Base-by-base conservation (phyloP, 1,140 invertebrate species). In the Lutraria rhynchaena region DNA sequence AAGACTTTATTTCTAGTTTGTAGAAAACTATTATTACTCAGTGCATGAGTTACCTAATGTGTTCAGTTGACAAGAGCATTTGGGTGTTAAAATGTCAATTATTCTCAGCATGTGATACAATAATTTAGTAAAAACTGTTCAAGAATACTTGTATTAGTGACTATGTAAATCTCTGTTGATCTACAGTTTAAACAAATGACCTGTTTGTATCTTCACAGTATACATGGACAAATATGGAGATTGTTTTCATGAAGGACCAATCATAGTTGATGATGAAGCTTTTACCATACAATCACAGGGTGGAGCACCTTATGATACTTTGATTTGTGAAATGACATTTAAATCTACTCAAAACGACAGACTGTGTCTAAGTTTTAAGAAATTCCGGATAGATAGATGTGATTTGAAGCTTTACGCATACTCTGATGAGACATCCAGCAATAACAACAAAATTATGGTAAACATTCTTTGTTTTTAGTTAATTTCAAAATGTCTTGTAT, bases 141-240 rank as follows among this genome's bases (percentile, higher is more conserved):
- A 41, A 7, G 5, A 41, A 7, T 41, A 41, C 15, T 5, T 5
- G 15, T 41, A 15, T 15, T 41, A 41, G 15, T 41, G 37, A 41
- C 5, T 15, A 41, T 41, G 37, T 41, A 7, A 7, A 41, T 7
- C 15, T 15, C 15, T 41, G 37, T 7, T 15, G 15, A 41, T 7
- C 15, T 7, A 41, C 5, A 41, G 37, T 41, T 7, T 15, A 41
- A 7, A 41, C 5, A 7, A 7, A 41, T 41, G 37, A n/a, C 15
- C 15, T 41, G 13, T 60, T 60, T 46, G 31, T 57, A 31, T 33
- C 46, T 71, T 71, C 24, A n/a, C 67, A 81, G 77, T 81, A 11
- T 81, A 81, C 41, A 70, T 70, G 67, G 77, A 81, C 41, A 46
- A 51, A 22, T 81, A 70, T 71, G 77, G 77, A 24, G 77, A 81